Base-by-base conservation (phyloP, 2,797 vertebrate genomes). In the Netta rufina region DNA sequence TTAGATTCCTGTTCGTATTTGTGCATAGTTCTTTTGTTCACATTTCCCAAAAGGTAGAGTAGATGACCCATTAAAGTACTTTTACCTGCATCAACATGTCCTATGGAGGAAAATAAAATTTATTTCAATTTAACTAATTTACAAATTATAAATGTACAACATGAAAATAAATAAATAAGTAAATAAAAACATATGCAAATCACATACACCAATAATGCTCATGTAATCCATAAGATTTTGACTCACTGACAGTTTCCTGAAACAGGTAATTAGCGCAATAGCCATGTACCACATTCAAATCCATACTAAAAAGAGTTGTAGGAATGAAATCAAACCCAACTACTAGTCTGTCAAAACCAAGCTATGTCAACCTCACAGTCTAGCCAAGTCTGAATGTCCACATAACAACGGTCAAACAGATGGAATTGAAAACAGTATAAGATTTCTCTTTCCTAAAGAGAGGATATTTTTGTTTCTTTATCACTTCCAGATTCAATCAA, bases 11-110 rank as follows among this genome's bases (percentile, higher is more conserved):
- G 99, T 94, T 99, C 99, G 0, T 99, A 99, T 97, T 99, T 99
- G 97, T 99, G 99, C 99, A 99, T 99, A 94, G 99, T 99, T 96
- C 99, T 98, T 98, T 99, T 99, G 98, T 99, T 99, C 95, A 99
- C 99, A 43, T 99, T 98, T 82, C 99, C 99, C 98, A 99, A 98
- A 94, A 99, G 98, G 95, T 99, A 99, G 49, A 99, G 98, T 80
- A 99, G 96, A 97, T 99, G 99, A 79, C 99, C 99, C 99, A 99
- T 99, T 95, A 99, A 97, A 49, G 99, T 99, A 98, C 99, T 99
- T 98, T 99, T 99, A 88, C 99, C 99, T 24, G 99, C 99, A 96
- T 99, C 99, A 92, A 99, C 99, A 62, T 99, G 99, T 91, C 99
- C 99, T 99, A 92, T 33, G 62, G 85, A 97, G 20, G n/a, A 70